A percentile compares a stretch with the other conserved stretches of the same genome.
phyloP scores from a whole-genome alignment of 2,113 vertebrate genomes.

The Nyctibius bracteatus region DNA sequence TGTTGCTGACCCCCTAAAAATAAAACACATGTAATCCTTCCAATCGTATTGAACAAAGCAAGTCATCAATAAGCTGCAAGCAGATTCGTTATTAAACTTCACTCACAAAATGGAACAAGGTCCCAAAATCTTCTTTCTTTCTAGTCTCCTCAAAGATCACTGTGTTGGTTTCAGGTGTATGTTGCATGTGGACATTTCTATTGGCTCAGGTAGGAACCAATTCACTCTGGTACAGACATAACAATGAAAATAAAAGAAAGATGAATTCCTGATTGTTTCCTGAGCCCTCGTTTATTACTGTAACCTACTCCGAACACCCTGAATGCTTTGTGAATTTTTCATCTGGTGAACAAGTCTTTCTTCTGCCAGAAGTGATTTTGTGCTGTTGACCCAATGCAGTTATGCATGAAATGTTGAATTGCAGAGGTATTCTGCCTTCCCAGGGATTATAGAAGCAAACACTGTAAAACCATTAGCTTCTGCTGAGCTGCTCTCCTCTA shows the following conservation, averaged over 20 bases:
- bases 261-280: neutral
- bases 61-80: neutral
- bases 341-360: neutral
- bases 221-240: neutral
- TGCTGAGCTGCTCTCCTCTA: neutral
- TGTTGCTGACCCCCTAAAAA: neutral
- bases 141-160: neutral
- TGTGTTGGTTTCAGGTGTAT: neutral
- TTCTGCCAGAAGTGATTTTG: neutral
- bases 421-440: neutral
- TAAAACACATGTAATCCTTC: neutral
- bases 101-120: neutral
- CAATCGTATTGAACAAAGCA: neutral
- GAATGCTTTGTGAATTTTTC: neutral
- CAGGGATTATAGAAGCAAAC: neutral
- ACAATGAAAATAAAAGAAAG: neutral
- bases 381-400: neutral
- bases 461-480: neutral
- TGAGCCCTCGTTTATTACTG: neutral
- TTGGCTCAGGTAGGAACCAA: neutral
- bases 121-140: neutral
- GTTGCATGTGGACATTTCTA: neutral
- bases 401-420: neutral
- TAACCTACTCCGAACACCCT: neutral
- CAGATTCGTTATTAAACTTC: neutral